These are phyloP conservation scores for Nibea coibor DNA, from an alignment of 2,113 vertebrate species.

Conservation along the genomic window DNA sequence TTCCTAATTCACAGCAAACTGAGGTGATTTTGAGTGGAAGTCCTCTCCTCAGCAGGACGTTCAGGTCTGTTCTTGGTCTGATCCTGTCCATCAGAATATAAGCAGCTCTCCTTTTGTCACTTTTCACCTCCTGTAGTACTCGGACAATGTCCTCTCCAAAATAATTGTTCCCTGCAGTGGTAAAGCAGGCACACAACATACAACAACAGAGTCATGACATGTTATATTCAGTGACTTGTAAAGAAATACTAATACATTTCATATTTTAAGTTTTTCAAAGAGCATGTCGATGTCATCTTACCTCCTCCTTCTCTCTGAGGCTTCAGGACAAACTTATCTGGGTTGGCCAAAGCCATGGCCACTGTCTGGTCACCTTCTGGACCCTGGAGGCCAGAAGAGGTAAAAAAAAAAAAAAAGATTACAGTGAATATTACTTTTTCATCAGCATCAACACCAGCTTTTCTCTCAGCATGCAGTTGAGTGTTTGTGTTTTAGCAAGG, in stretches of 20 bases:
- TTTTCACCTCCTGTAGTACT: slow-evolving; percentile 3
- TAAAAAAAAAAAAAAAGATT: too few relatives aligned
- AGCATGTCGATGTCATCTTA: background rate
- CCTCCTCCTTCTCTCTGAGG: slow-evolving; percentile 13
- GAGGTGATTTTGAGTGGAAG: background rate
- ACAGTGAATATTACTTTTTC: too few relatives aligned
- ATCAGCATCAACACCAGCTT: too few relatives aligned
- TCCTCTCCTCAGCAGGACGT: slow-evolving; percentile 10
- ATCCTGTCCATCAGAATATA: slow-evolving; percentile 33
- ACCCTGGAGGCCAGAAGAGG: background rate
- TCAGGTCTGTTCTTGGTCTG: background rate
- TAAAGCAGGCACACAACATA: background rate
- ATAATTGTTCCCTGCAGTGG: slow-evolving; percentile 15
- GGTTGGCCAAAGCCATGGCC: slow-evolving; percentile 2
- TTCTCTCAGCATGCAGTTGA: too few relatives aligned
- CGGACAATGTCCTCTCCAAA: background rate
- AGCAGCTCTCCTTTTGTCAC: slow-evolving; percentile 3
- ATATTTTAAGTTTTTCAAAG: background rate
- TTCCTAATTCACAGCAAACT: slow-evolving; percentile 7
- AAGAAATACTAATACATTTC: background rate
- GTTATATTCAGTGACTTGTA: background rate
- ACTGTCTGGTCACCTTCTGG: background rate
- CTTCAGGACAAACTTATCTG: background rate
- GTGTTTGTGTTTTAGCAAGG: too few relatives aligned
- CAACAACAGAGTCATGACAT: too few relatives aligned